These are phyloP conservation scores for Gallinago undulata DNA, from an alignment of 2,113 vertebrate genomes.

Conservation along the genomic window DNA sequence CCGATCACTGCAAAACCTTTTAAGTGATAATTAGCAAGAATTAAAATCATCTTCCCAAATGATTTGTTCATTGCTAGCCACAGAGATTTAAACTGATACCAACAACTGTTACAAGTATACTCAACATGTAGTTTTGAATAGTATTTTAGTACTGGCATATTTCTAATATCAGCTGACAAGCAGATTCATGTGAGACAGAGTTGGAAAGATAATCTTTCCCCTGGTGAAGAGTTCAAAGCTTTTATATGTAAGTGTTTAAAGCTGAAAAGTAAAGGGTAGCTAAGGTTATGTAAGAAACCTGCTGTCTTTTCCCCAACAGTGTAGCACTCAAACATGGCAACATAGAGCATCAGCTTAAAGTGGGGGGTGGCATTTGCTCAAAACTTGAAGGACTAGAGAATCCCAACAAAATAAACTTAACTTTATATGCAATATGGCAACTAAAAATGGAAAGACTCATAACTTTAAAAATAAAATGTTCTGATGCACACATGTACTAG, in stretches of 20 bases:
- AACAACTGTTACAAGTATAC: neutral
- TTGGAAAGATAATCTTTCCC: neutral
- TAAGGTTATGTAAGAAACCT: neutral
- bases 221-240: neutral
- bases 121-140: neutral
- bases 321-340: neutral
- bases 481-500: neutral
- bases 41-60: neutral
- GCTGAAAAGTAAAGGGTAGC: conserved; percentile 25
- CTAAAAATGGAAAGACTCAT: neutral
- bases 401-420: neutral
- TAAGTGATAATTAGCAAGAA: neutral
- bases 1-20: neutral
- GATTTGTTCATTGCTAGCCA: neutral
- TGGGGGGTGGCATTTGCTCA: conserved; percentile 1
- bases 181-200: neutral
- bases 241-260: neutral
- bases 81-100: neutral
- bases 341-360: neutral
- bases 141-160: neutral
- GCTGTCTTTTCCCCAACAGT: neutral
- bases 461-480: neutral
- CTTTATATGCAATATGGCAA: neutral
- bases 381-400: neutral
- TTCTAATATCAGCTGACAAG: neutral